Percentiles rank a stretch among this genome's conserved stretches.
These are phyloP conservation scores for Platygyra sinensis DNA, from an alignment of 64 coral and sea anemone genomes.

Conservation along the genomic window DNA sequence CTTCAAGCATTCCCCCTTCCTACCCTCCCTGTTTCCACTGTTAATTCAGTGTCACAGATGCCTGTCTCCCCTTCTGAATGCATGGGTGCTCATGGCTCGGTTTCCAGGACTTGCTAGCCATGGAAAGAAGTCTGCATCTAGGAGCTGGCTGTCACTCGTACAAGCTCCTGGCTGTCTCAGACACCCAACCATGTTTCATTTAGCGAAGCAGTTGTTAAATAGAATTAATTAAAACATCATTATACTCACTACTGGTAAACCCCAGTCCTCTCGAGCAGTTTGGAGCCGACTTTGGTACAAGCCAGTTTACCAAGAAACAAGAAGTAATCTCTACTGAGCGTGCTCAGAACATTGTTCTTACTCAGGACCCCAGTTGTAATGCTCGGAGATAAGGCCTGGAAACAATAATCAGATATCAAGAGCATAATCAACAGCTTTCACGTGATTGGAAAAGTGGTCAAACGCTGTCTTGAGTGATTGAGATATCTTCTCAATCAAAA, in stretches of 20 bases:
- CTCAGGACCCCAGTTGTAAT: slow-evolving; percentile 76
- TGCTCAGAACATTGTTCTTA: slow-evolving; percentile 80
- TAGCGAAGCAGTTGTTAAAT: neutral
- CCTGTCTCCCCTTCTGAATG: too few relatives aligned
- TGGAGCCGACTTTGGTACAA: slow-evolving; percentile 69
- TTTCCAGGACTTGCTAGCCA: too few relatives aligned
- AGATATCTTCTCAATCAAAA: too few relatives aligned
- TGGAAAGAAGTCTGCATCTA: too few relatives aligned
- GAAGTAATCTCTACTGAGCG: slow-evolving; percentile 88
- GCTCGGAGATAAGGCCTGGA: slow-evolving; percentile 68
- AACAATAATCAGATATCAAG: neutral
- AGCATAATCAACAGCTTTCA: neutral
- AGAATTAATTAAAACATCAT: neutral
- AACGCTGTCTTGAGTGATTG: too few relatives aligned
- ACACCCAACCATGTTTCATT: neutral
- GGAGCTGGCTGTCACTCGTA: too few relatives aligned
- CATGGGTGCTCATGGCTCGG: too few relatives aligned
- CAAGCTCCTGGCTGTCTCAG: neutral
- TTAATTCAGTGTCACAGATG: too few relatives aligned
- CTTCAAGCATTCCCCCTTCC: too few relatives aligned
- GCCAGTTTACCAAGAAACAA: slow-evolving; percentile 96
- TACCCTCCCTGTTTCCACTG: too few relatives aligned
- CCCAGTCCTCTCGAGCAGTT: slow-evolving; percentile 81
- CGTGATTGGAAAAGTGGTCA: too few relatives aligned
- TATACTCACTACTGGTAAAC: slow-evolving; percentile 95